These are phyloP conservation scores for Tor tambroides DNA, from an alignment of 2,113 vertebrate species.

Conservation along the genomic window DNA sequence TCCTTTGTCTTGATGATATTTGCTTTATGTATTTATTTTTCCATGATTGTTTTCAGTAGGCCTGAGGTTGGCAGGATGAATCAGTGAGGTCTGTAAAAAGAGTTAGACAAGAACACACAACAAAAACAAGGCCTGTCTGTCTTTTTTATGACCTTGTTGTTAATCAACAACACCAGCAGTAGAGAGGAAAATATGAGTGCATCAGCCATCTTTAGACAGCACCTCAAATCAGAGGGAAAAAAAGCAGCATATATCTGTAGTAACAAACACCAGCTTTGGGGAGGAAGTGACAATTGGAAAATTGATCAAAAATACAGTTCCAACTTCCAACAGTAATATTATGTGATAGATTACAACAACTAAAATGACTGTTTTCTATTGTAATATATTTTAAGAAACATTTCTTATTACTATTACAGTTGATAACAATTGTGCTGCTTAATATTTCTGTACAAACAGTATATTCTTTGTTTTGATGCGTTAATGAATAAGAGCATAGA, in stretches of 20 bases:
- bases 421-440: no score
- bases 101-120: conserved; percentile 15
- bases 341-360: no score
- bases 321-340: no score
- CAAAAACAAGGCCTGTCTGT: conserved; percentile 29
- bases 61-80: background rate
- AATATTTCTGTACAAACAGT: no score
- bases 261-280: background rate
- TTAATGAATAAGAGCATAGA: no score
- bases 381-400: no score
- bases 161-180: conserved; percentile 23
- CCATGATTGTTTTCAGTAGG: conserved; percentile 21
- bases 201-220: conserved; percentile 9
- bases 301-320: background rate
- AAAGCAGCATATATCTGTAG: background rate
- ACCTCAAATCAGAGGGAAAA: conserved; percentile 1
- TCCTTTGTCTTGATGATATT: conserved; percentile 26
- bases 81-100: conserved; percentile 27
- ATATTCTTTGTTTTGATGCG: no score
- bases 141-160: conserved; percentile 24
- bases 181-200: conserved; percentile 9
- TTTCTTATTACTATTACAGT: no score
- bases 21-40: conserved; percentile 26
- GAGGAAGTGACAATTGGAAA: background rate
- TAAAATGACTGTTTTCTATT: no score